These are phyloP conservation scores for Myotis myotis DNA, from an alignment of 2,797 vertebrate genomes.

Conservation along the genomic window DNA sequence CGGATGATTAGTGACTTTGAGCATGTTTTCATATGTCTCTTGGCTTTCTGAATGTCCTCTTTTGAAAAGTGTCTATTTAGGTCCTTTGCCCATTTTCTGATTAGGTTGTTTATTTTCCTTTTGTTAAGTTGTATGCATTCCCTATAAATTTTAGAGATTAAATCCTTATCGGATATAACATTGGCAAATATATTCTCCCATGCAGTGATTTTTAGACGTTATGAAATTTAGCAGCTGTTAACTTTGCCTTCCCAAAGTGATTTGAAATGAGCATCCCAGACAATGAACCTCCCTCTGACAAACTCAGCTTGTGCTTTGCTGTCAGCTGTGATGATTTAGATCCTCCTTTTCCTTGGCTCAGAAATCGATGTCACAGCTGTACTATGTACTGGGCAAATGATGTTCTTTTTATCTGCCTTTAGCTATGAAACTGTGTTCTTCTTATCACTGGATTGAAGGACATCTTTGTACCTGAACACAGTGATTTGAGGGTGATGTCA, in stretches of 20 bases:
- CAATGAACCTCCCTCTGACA: background rate
- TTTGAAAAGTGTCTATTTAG: no score
- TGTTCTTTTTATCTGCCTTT: slow-evolving; percentile 31
- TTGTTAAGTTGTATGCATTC: no score
- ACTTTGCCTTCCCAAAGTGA: background rate
- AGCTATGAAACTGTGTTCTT: slow-evolving; percentile 16
- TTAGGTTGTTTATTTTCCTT: no score
- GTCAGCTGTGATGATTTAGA: slow-evolving; percentile 40
- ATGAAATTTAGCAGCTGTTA: background rate
- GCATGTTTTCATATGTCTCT: no score
- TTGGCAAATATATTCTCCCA: no score
- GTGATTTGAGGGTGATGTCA: slow-evolving; percentile 45
- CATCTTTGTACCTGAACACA: slow-evolving; percentile 22
- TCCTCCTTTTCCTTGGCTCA: background rate
- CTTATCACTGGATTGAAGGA: slow-evolving; percentile 45
- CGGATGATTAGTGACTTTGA: no score
- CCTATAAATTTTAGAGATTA: no score
- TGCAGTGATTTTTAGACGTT: background rate
- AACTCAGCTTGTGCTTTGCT: slow-evolving; percentile 12
- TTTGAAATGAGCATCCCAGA: slow-evolving; percentile 9
- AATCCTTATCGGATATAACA: no score
- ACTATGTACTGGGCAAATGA: background rate
- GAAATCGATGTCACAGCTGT: background rate
- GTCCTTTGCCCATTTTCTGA: no score
- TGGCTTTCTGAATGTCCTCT: no score